Evolutionary conservation across 92 coral and sea anemone genomes (phyloP), one percentile per base, ranked within the genome.

Genomic region (Bergia sp.): DNA sequence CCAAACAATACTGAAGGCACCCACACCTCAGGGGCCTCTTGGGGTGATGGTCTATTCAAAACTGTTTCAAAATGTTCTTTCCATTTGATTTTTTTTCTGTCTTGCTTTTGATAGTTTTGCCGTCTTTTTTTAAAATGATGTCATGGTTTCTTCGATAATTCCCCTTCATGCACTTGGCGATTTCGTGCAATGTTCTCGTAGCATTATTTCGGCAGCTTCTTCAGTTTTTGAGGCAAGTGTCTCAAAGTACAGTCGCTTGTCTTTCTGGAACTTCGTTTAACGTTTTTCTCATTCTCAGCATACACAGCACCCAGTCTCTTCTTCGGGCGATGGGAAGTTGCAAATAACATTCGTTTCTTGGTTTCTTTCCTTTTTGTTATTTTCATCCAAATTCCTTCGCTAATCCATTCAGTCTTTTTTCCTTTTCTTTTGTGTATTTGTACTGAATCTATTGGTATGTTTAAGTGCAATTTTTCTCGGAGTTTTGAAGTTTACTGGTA

Each of bases 221-320:
- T 81, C 85, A 53, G 85, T 16, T 81, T 55, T 53, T 40, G 44
- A 37, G 0, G 71, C 20, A 37, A 81, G 69, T 8, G 21, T 29
- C n/a, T 82, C 76, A 57, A 82, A 57, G 58, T 81, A 53, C 13
- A 50, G 86, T 38, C 73, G 86, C 72, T 81, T 81, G 65, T 58
- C 86, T 53, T 69, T 49, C 42, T 55, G 43, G 73, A 81, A 57
- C 86, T 81, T 41, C 73, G 38, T 23, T 81, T 81, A 42, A 81
- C 85, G 11, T 53, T 39, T 47, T 81, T 81, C 69, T 53, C 85
- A 9, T 81, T 50, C 41, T 23, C 40, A 67, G 73, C 73, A 67
- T 67, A 67, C 8, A 29, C 29, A 29, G 29, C 29, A 29, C 29
- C 29, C 29, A 29, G 29, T 29, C 29, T 29, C 29, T 29, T 29